phyloP scores from a whole-genome alignment of 1,140 invertebrate species.

The Trichoplusia ni region DNA sequence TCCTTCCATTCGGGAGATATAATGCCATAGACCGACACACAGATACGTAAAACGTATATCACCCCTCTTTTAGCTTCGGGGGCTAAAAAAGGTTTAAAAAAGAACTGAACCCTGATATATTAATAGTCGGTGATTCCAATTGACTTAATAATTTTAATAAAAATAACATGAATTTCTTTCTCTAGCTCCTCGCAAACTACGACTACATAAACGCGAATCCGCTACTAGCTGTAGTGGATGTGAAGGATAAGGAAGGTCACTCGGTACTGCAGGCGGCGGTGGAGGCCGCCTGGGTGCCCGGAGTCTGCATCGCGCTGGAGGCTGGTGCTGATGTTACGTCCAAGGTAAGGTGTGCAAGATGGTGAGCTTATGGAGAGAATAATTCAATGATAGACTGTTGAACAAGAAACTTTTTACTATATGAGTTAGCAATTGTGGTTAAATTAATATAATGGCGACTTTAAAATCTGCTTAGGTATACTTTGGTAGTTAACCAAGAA shows the following conservation, averaged over 20 bases:
- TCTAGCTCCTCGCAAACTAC: constrained; percentile 14
- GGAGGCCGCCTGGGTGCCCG: constrained; percentile 71
- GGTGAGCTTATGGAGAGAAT: background rate
- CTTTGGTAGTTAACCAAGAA: too few species aligned
- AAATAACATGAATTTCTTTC: too few species aligned
- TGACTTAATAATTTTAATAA: too few species aligned
- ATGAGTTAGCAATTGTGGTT: background rate
- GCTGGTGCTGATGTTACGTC: constrained; percentile 86
- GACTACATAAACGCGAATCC: constrained; percentile 20
- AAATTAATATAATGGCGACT: background rate
- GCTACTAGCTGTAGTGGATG: constrained; percentile 2
- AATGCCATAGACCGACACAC: too few species aligned
- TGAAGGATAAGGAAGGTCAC: constrained; percentile 1
- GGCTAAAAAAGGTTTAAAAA: too few species aligned
- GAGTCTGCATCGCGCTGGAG: constrained; percentile 85
- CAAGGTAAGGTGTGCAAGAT: constrained; percentile 53
- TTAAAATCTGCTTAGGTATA: too few species aligned
- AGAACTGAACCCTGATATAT: too few species aligned
- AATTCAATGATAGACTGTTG: background rate
- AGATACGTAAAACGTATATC: too few species aligned
- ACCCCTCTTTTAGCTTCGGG: too few species aligned
- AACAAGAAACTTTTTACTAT: background rate
- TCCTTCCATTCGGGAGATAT: too few species aligned
- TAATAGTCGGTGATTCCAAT: too few species aligned
- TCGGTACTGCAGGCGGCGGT: constrained; percentile 70